A percentile compares a stretch with the other conserved stretches of the same genome.
Conservation (phyloP, 2,797 vertebrate genomes). For the Sebastolobus altivelis region DNA sequence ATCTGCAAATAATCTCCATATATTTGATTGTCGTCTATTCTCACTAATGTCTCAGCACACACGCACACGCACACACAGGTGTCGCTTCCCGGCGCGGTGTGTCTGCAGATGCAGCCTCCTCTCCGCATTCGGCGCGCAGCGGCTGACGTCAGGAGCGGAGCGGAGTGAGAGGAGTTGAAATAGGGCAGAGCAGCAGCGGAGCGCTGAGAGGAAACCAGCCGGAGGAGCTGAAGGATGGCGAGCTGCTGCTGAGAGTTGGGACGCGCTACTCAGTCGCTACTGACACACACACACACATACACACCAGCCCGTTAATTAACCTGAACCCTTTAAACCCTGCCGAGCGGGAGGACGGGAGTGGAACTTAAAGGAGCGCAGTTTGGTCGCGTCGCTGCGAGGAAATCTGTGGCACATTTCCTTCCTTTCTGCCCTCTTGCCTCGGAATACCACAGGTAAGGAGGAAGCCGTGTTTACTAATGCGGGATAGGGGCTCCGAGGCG, state of each 20-base stretch:
- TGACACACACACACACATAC: slow-evolving; percentile 16
- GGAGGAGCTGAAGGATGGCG: slow-evolving; percentile 77
- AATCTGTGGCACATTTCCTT: slow-evolving; percentile 61
- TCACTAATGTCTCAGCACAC: background rate
- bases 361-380: slow-evolving; percentile 71
- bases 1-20: background rate
- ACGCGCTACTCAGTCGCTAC: slow-evolving; percentile 50
- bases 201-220: slow-evolving; percentile 76
- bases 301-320: slow-evolving; percentile 27
- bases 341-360: slow-evolving; percentile 51
- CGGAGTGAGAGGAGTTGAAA: slow-evolving; percentile 88
- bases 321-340: slow-evolving; percentile 38
- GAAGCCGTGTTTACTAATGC: slow-evolving; percentile 4
- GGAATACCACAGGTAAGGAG: slow-evolving; percentile 81
- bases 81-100: slow-evolving; percentile 81
- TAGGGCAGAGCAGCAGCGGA: slow-evolving; percentile 87
- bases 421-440: slow-evolving; percentile 50
- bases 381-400: slow-evolving; percentile 62
- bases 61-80: slow-evolving; percentile 68
- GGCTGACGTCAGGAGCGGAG: slow-evolving; percentile 92
- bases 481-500: background rate
- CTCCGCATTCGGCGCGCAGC: slow-evolving; percentile 72
- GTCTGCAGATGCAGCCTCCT: slow-evolving; percentile 81
- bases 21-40: background rate
- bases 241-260: slow-evolving; percentile 72